phyloP scores from a whole-genome alignment of 2,888 invertebrate genomes.

The Standfussiana lucernea region DNA sequence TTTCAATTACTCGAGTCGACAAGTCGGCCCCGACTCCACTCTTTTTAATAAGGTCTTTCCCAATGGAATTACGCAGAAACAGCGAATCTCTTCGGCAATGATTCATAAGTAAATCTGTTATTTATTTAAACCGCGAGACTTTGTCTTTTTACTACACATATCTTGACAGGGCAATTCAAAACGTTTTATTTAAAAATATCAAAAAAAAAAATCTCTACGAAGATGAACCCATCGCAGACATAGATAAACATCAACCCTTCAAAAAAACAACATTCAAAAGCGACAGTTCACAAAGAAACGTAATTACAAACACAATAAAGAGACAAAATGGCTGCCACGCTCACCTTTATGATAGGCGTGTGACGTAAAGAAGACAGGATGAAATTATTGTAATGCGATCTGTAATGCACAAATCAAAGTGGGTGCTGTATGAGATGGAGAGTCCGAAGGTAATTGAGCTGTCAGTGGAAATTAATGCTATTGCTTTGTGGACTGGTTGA shows the following conservation, averaged over 20 bases:
- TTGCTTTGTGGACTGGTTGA: slow-evolving; percentile 72
- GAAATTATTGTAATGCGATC: slow-evolving; percentile 76
- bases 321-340: slow-evolving; percentile 67
- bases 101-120: background rate
- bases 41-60: no score
- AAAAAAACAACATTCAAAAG: slow-evolving; percentile 46
- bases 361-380: slow-evolving; percentile 75
- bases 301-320: slow-evolving; percentile 76
- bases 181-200: background rate
- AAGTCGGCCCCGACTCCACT: no score
- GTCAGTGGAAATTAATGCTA: slow-evolving; percentile 85
- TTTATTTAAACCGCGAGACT: background rate
- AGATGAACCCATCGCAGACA: slow-evolving; percentile 38
- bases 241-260: slow-evolving; percentile 51
- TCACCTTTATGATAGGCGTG: slow-evolving; percentile 72
- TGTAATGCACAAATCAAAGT: slow-evolving; percentile 76
- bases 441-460: slow-evolving; percentile 84
- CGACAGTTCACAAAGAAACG: slow-evolving; percentile 69
- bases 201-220: background rate
- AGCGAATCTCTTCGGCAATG: background rate
- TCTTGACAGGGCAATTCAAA: slow-evolving; percentile 19
- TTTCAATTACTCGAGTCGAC: no score
- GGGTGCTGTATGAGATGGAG: slow-evolving; percentile 60
- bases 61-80: background rate
- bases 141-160: background rate